Conservation (phyloP, 23 tunicate genomes). For the Halocynthia aurantium region DNA sequence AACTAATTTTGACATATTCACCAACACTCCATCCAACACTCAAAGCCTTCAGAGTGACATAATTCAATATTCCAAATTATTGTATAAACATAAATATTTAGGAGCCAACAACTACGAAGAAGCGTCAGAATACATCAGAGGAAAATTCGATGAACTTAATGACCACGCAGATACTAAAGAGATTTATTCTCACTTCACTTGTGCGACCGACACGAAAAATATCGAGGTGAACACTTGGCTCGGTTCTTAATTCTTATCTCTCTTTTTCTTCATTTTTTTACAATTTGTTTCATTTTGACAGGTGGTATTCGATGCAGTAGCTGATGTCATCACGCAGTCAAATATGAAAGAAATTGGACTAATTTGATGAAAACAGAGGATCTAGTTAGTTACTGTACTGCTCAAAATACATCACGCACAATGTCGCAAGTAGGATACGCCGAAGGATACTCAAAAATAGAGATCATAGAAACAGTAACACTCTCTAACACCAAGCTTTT, state of each 20-base stretch:
- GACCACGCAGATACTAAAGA: slow-evolving; percentile 64
- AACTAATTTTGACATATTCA: not conserved
- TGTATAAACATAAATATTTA: not conserved
- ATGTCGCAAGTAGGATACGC: no score
- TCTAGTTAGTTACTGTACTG: no score
- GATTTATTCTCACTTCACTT: slow-evolving; percentile 76
- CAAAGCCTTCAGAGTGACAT: not conserved
- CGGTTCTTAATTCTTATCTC: not conserved
- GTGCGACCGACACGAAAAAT: slow-evolving; percentile 87
- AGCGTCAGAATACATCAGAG: slow-evolving; percentile 71
- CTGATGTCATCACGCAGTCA: slow-evolving; percentile 85
- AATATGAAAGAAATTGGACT: slow-evolving; percentile 90
- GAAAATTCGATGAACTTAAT: slow-evolving; percentile 73
- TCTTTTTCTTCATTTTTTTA: not conserved
- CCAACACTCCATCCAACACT: no score
- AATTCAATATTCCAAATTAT: not conserved
- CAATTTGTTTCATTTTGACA: slow-evolving; percentile 10
- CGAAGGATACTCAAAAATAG: no score
- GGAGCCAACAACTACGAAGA: slow-evolving; percentile 68
- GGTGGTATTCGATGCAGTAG: slow-evolving; percentile 95
- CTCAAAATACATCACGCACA: no score
- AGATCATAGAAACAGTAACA: no score
- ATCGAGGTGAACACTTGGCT: slow-evolving; percentile 41
- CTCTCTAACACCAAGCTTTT: no score
- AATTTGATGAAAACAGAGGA: slow-evolving; percentile 16